These are phyloP conservation scores for Plagiodera versicolora DNA, from an alignment of 2,888 invertebrate genomes.

Conservation along the genomic window DNA sequence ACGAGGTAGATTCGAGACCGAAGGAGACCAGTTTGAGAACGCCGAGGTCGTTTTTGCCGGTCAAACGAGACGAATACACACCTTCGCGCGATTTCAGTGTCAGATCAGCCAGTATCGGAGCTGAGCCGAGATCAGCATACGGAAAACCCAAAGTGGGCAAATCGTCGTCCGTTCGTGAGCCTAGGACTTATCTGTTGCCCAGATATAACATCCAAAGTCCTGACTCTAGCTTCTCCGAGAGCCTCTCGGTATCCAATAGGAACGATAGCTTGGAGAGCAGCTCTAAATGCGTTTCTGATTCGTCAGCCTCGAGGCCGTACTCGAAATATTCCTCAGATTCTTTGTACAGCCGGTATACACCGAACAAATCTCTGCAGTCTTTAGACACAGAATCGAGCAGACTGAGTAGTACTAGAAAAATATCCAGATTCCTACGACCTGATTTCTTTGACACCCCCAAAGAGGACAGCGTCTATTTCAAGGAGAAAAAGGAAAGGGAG, in stretches of 20 bases:
- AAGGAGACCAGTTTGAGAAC: constrained; percentile 23
- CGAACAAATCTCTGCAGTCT: constrained; percentile 33
- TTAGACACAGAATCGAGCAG: constrained; percentile 38
- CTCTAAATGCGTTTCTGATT: constrained; percentile 41
- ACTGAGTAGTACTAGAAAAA: constrained; percentile 51
- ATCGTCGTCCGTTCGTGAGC: constrained; percentile 41
- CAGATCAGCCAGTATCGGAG: constrained; percentile 42
- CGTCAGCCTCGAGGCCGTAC: constrained; percentile 38
- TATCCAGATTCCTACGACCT: constrained; percentile 74
- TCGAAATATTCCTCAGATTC: constrained; percentile 41
- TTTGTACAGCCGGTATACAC: constrained; percentile 36
- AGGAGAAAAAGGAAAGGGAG: constrained; percentile 67
- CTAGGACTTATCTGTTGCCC: constrained; percentile 35
- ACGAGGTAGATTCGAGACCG: constrained; percentile 19
- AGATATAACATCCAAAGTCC: constrained; percentile 42
- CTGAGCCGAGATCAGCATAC: constrained; percentile 36
- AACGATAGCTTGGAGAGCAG: constrained; percentile 38
- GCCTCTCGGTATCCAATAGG: constrained; percentile 38
- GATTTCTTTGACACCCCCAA: constrained; percentile 73
- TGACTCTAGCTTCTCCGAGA: constrained; percentile 49
- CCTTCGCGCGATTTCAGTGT: constrained; percentile 38
- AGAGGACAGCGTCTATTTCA: constrained; percentile 65
- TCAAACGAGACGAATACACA: constrained; percentile 38
- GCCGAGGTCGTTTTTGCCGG: constrained; percentile 43
- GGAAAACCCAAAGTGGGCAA: constrained; percentile 40